Conservation (phyloP, 2,113 vertebrate genomes). For the Myotis yumanensis region DNA sequence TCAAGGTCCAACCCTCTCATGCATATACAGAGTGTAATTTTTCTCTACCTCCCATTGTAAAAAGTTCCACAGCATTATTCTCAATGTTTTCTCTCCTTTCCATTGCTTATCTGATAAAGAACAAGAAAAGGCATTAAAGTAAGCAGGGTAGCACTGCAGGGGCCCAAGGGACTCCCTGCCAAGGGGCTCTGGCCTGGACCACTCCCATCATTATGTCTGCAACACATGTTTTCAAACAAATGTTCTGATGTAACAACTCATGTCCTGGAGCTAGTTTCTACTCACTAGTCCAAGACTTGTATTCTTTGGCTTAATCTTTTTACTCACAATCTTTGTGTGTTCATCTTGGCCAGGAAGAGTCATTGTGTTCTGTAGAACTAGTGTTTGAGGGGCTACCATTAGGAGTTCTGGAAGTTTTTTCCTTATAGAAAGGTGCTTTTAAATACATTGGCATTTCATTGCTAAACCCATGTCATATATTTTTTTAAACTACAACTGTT, state of each 20-base stretch:
- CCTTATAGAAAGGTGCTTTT: slow-evolving; percentile 36
- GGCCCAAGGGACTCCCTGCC: neutral
- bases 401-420: neutral
- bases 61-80: neutral
- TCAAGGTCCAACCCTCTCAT: neutral
- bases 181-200: neutral
- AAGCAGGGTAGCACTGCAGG: neutral
- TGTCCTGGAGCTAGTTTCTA: slow-evolving; percentile 26
- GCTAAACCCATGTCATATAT: neutral
- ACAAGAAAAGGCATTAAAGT: neutral
- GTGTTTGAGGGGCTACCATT: neutral
- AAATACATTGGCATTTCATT: neutral
- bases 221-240: slow-evolving; percentile 50
- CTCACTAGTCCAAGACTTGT: slow-evolving; percentile 5
- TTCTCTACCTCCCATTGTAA: neutral
- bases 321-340: neutral
- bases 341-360: slow-evolving; percentile 10
- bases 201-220: neutral
- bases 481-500: neutral
- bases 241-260: neutral
- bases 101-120: slow-evolving; percentile 2
- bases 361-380: neutral
- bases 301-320: slow-evolving; percentile 1
- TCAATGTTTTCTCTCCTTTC: neutral
- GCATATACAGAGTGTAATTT: neutral